Evolutionary conservation across 2,888 invertebrate genomes (phyloP).

Genomic region (Tanypteryx hageni): DNA sequence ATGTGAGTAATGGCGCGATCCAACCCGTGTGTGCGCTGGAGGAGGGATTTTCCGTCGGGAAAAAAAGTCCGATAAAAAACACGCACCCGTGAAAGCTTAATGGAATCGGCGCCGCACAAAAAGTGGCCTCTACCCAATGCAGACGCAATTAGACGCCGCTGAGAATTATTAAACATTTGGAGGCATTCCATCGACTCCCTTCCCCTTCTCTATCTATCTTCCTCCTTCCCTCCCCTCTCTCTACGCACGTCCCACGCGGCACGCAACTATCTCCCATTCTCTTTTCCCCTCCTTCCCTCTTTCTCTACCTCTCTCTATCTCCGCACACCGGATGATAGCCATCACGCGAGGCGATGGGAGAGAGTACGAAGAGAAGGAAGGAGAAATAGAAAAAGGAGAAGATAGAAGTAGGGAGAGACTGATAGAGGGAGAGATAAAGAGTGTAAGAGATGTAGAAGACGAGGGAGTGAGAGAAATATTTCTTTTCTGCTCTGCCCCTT

Average conservation of each 20-base stretch:
- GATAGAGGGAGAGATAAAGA: no score
- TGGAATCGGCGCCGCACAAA: constrained; percentile 60
- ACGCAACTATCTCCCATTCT: constrained; percentile 60
- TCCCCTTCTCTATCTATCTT: constrained; percentile 15
- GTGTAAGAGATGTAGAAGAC: no score
- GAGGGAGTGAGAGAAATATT: no score
- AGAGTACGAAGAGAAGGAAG: neutral
- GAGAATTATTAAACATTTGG: constrained; percentile 61
- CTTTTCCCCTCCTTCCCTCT: neutral
- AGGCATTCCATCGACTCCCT: constrained; percentile 61
- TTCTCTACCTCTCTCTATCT: constrained; percentile 69
- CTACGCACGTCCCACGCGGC: neutral
- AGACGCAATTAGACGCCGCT: constrained; percentile 57
- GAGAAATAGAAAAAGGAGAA: neutral
- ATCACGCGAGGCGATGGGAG: neutral
- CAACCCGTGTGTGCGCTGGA: neutral
- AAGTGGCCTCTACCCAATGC: constrained; percentile 21
- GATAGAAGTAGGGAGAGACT: neutral
- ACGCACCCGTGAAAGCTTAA: constrained; percentile 54
- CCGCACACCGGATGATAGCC: constrained; percentile 39
- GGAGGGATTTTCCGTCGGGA: constrained; percentile 15
- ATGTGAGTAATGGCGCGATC: constrained; percentile 4
- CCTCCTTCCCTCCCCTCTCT: neutral
- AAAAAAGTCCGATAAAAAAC: constrained; percentile 24
- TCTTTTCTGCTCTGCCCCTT: no score